A percentile compares a stretch with the other conserved stretches of the same genome.
Evolutionary conservation across 2,113 vertebrate genomes (phyloP).

Genomic region (Triplophysa siluroides): DNA sequence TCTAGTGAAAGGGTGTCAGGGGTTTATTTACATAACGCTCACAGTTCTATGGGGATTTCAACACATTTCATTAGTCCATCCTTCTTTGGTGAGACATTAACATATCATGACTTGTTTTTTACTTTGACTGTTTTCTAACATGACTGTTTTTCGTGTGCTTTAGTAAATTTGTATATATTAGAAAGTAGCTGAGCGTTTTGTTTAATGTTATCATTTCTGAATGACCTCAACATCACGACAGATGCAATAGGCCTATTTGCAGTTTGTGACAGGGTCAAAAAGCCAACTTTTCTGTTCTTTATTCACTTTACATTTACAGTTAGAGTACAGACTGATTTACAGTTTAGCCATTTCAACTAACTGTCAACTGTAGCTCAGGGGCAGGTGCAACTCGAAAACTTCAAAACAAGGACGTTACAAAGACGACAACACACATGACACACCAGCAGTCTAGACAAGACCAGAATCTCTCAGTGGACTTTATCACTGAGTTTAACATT

Average conservation of each 20-base stretch:
- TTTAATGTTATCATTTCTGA: background rate
- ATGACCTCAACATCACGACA: background rate
- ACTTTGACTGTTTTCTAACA: no score
- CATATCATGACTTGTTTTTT: no score
- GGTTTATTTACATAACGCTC: background rate
- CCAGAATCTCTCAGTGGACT: no score
- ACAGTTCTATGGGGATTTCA: no score
- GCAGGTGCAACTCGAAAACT: background rate
- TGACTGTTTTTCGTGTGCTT: background rate
- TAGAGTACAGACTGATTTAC: background rate
- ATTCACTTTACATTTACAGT: conserved; percentile 1
- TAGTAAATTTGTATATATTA: background rate
- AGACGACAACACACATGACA: background rate
- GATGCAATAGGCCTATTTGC: background rate
- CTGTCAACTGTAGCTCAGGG: background rate
- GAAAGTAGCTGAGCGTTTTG: background rate
- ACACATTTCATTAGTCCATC: no score
- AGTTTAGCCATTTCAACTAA: conserved; percentile 4
- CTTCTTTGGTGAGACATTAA: no score
- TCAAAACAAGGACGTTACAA: background rate
- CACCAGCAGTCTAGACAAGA: no score
- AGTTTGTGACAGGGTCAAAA: background rate
- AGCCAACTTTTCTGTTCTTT: background rate
- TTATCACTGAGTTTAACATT: no score
- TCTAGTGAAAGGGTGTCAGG: background rate